phyloP scores from a whole-genome alignment of 2,113 vertebrate species.

The Stigmatopora nigra region DNA sequence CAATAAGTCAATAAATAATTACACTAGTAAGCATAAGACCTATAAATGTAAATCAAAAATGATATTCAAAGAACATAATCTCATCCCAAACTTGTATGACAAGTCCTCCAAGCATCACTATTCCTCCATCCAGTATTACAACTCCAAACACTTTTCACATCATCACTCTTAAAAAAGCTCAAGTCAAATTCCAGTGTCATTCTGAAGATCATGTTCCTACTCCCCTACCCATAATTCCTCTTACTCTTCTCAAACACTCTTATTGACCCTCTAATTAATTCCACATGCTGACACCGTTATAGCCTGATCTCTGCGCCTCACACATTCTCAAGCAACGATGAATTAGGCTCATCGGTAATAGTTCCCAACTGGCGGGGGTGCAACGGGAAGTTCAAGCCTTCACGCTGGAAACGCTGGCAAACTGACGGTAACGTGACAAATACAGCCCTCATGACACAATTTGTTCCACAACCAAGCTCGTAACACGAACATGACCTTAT shows the following conservation, averaged over 20 bases:
- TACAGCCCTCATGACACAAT: neutral
- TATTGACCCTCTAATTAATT: constrained; percentile 56
- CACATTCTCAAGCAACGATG: constrained; percentile 15
- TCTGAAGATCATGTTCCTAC: no score
- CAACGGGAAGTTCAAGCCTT: constrained; percentile 46
- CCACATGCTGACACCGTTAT: constrained; percentile 46
- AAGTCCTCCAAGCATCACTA: neutral
- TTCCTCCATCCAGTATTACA: neutral
- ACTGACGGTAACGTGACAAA: constrained; percentile 29
- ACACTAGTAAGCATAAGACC: no score
- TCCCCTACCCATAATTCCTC: neutral
- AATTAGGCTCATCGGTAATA: constrained; percentile 34
- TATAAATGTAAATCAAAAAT: no score
- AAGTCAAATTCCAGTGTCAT: neutral
- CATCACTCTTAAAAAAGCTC: neutral
- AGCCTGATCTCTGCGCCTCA: constrained; percentile 33
- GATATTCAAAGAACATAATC: no score
- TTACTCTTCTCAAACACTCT: constrained; percentile 24
- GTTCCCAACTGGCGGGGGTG: constrained; percentile 45
- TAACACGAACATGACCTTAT: no score
- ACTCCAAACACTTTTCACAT: neutral
- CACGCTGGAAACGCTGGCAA: constrained; percentile 23
- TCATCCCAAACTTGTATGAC: no score
- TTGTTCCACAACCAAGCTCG: no score
- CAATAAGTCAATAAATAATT: no score